Evolutionary conservation across 2,888 invertebrate species (phyloP), one percentile per base, ranked within the genome.

Genomic region (Anarsia innoxiella): DNA sequence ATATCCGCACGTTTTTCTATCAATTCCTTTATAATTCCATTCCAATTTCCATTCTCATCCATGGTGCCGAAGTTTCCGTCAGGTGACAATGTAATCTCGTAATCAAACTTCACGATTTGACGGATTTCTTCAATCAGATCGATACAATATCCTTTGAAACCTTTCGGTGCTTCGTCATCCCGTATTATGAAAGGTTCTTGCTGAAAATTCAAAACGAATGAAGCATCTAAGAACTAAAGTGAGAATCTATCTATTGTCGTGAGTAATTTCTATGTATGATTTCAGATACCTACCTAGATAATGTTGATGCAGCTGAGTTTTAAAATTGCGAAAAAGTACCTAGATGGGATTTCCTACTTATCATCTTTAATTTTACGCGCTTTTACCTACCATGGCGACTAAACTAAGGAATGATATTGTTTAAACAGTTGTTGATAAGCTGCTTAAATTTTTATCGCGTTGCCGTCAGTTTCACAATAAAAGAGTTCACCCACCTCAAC

Each of bases 1-100:
- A 99, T 96, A 65, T 99, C 98, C 0, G 97, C 98, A 53, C 90
- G 88, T 86, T 95, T 93, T 55, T 93, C 92, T 37, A 92, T 89
- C 12, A 95, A 75, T 59, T 93, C 94, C 59, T 89, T 90, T 12
- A 96, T 91, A 73, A 95, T 89, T 1, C 93, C 93, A 66, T 93
- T 92, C 95, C 95, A 95, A 51, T 91, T 91, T 1, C 91, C 91
- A 40, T 93, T 90, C 26, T 93, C 93, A 53, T 94, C 93, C 93
- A 98, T 94, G 36, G 91, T 91, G 0, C 98, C 98, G 58, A 94
- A 97, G 51, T 91, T 89, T 0, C 90, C 90, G 62, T 97, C 96
- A 8, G 91, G 88, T 1, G 91, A 90, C 39, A 93, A 88, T 34
- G 89, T 88, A 46, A 97, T 92, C 58, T 94, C 95, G 67, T 96